Base-by-base conservation (phyloP, 2,888 invertebrate species). In the Microctonus aethiopoides region DNA sequence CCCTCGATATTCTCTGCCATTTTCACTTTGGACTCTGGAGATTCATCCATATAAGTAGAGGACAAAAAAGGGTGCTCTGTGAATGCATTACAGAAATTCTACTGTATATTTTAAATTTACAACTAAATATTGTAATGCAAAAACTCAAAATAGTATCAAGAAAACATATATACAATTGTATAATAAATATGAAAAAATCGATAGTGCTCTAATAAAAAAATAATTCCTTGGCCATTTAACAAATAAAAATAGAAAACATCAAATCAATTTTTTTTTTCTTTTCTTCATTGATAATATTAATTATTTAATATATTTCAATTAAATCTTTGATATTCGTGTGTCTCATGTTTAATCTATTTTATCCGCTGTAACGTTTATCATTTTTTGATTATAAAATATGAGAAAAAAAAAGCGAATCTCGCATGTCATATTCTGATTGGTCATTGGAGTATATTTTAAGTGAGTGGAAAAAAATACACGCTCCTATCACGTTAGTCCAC, bases 401-500 rank as follows among this genome's bases (percentile, higher is more conserved):
- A 16, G 16, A 1, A 16, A 6, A 4, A 20, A 46, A 46, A 16
- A 46, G 6, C 36, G 4, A 7, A 6, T 4, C 1, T 0, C 46
- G 16, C n/a, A 29, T 57, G 20, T 34, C 20, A 32, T 10, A 32
- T 26, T 36, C 11, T 41, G 29, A 66, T 66, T 59, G 66, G 66
- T 1, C 46, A 52, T 6, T 52, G 32, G 26, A 5, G 20, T 5
- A 63, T 62, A 63, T 62, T 36, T 6, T 3, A 29, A 41, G n/a
- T 39, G 34, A 22, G 6, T 29, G 34, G n/a, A 26, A 34, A 46
- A 32, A 60, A 39, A 32, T 11, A 34, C 32, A 16, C 7, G 32
- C 24, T 20, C 64, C 56, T 39, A 70, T 73, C 62, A 67, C 29
- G 51, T 51, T 29, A 13, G 5, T 66, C 70, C 70, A 70, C 70